These are phyloP conservation scores for Myrmophylax atrothorax DNA, from an alignment of 2,113 vertebrate species.

Conservation along the genomic window DNA sequence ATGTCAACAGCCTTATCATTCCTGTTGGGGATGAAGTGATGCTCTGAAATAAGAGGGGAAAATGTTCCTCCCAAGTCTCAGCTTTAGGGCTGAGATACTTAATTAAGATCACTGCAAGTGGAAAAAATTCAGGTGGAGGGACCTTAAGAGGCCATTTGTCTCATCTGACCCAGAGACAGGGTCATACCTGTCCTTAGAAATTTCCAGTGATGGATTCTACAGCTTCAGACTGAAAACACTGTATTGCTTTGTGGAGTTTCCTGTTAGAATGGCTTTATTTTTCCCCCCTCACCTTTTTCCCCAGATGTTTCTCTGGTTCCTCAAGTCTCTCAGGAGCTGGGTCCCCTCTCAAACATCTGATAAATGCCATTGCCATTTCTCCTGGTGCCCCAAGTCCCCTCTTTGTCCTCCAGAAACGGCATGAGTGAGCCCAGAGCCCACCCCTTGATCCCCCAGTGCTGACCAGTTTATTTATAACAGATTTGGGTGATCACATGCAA, in stretches of 20 bases:
- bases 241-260: neutral
- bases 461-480: neutral
- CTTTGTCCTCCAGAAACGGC: neutral
- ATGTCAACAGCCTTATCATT: slow-evolving; percentile 38
- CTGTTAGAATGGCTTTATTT: neutral
- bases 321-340: neutral
- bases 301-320: neutral
- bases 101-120: neutral
- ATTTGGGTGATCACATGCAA: neutral
- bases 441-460: neutral
- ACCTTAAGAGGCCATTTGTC: neutral
- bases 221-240: neutral
- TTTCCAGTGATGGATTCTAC: neutral
- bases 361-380: neutral
- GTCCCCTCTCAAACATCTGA: neutral
- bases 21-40: neutral
- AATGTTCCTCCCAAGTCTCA: neutral
- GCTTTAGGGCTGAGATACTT: neutral
- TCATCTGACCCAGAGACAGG: neutral
- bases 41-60: neutral
- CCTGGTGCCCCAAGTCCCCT: fast-evolving
- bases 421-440: fast-evolving
- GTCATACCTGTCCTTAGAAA: neutral
- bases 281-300: neutral
- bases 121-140: neutral